Percentiles rank a stretch among this genome's conserved stretches.
phyloP scores from a whole-genome alignment of 2,113 vertebrate genomes.

The Epinephelus cyanopodus region DNA sequence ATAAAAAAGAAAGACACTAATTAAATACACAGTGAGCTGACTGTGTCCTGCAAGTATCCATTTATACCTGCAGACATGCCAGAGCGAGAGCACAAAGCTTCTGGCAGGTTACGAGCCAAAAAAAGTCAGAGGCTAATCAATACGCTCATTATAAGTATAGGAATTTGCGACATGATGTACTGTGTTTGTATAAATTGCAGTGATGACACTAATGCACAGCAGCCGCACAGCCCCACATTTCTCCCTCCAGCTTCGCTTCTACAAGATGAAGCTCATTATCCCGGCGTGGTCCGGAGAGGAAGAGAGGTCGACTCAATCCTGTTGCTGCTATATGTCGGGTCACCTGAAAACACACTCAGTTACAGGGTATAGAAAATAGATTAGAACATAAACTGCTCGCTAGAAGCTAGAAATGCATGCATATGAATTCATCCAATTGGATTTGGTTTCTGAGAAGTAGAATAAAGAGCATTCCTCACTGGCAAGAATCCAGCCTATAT shows the following conservation, averaged over 20 bases:
- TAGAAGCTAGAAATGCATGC: background rate
- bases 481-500: background rate
- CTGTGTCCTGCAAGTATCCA: constrained; percentile 33
- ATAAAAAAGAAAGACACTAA: constrained; percentile 42
- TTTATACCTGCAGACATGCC: constrained; percentile 42
- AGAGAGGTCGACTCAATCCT: constrained; percentile 36
- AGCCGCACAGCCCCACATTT: background rate
- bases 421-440: constrained; percentile 23
- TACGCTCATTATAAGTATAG: constrained; percentile 19
- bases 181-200: constrained; percentile 39
- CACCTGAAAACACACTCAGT: constrained; percentile 30
- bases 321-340: constrained; percentile 11
- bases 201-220: constrained; percentile 27
- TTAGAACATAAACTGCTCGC: background rate
- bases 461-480: background rate
- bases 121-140: constrained; percentile 46
- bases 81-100: background rate
- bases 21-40: constrained; percentile 35
- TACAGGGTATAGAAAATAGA: constrained; percentile 12
- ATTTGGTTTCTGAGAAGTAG: constrained; percentile 24
- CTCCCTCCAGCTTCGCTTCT: constrained; percentile 13
- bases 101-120: constrained; percentile 29
- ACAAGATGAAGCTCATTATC: constrained; percentile 52
- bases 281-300: constrained; percentile 8
- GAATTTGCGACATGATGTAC: constrained; percentile 26